A percentile compares a stretch with the other conserved stretches of the same genome.
phyloP scores from a whole-genome alignment of 2,797 vertebrate species.

The Emydoidea blandingii region DNA sequence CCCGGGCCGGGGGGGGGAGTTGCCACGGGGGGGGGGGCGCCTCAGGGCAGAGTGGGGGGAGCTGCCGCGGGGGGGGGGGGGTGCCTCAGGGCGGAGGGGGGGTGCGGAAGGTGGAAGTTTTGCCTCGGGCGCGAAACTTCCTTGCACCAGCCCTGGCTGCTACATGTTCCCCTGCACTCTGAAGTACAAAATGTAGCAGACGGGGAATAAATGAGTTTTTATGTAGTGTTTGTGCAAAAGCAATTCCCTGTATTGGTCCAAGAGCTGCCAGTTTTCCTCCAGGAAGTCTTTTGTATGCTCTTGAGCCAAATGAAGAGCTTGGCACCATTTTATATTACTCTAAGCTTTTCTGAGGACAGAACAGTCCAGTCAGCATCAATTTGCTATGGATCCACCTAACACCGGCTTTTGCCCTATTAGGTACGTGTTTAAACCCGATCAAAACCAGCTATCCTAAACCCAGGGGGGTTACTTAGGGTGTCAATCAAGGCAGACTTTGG shows the following conservation, averaged over 20 bases:
- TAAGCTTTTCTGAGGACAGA: slow-evolving; percentile 8
- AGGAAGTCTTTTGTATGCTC: background rate
- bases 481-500: slow-evolving; percentile 25
- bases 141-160: background rate
- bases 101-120: too few species aligned
- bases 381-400: background rate
- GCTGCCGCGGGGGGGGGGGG: too few species aligned
- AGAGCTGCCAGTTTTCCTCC: background rate
- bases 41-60: too few species aligned
- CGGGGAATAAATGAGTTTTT: background rate
- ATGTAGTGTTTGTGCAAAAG: background rate
- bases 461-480: slow-evolving; percentile 11
- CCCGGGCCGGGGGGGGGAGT: too few species aligned
- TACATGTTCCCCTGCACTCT: background rate
- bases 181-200: background rate
- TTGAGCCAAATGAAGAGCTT: background rate
- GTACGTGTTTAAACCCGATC: background rate
- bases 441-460: background rate
- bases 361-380: background rate
- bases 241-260: slow-evolving; percentile 19
- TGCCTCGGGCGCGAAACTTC: too few species aligned
- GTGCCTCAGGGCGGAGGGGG: too few species aligned
- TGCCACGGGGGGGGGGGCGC: too few species aligned
- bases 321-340: background rate
- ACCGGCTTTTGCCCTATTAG: background rate